Evolutionary conservation across 2,113 vertebrate genomes (phyloP).

Genomic region (Rhabdomys dilectus): DNA sequence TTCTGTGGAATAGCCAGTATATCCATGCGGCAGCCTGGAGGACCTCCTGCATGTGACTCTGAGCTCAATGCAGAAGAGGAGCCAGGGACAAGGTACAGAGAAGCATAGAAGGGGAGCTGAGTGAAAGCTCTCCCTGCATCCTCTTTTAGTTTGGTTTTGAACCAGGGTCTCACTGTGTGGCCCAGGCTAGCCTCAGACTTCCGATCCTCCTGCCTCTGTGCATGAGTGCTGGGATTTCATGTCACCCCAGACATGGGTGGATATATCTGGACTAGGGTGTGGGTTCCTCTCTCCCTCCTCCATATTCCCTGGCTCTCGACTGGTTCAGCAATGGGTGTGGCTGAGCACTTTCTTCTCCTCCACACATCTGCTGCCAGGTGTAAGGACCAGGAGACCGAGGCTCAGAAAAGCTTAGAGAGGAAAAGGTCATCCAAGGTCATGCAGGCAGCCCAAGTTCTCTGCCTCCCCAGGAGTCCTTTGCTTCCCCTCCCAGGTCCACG

Average conservation of each 20-base stretch:
- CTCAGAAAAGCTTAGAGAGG: background rate
- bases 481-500: background rate
- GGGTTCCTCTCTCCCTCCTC: background rate
- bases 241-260: background rate
- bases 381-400: background rate
- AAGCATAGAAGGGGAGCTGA: background rate
- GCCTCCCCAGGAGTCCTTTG: background rate
- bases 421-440: constrained; percentile 56
- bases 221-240: background rate
- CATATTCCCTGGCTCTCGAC: background rate
- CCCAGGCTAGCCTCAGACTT: background rate
- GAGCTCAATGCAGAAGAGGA: background rate
- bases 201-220: background rate
- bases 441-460: background rate
- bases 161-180: background rate
- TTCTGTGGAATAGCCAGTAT: accelerated
- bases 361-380: background rate
- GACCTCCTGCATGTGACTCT: constrained; percentile 27
- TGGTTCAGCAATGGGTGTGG: accelerated
- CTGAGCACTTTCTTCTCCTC: background rate
- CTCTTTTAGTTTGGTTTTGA: background rate
- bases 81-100: background rate
- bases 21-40: background rate
- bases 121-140: background rate
- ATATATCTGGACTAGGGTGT: background rate